Conservation (phyloP, 2,113 vertebrate species). For the Quiscalus mexicanus region DNA sequence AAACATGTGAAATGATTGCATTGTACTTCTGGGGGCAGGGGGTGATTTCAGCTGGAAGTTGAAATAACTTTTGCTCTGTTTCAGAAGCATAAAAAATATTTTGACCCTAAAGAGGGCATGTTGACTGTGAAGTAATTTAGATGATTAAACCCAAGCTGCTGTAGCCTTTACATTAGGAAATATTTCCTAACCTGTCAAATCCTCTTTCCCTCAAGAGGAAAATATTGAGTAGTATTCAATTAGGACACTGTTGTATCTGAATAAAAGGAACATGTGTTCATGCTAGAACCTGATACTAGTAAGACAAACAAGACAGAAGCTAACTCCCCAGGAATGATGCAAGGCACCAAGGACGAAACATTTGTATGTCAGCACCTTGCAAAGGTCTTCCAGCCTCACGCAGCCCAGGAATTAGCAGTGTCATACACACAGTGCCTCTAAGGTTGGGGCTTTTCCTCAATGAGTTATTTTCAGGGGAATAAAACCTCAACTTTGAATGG, state of each 20-base stretch:
- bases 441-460: constrained; percentile 45
- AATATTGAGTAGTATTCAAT: background rate
- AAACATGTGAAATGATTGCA: background rate
- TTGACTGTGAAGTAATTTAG: background rate
- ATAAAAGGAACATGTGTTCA: background rate
- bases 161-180: background rate
- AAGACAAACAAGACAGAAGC: background rate
- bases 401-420: constrained; percentile 37
- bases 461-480: constrained; percentile 12
- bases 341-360: background rate
- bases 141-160: background rate
- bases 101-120: background rate
- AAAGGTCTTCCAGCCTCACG: background rate
- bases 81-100: background rate
- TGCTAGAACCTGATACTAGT: background rate
- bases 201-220: background rate
- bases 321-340: background rate
- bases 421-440: background rate
- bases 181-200: background rate
- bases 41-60: background rate
- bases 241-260: background rate
- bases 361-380: background rate
- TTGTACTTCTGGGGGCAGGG: background rate
- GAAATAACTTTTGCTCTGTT: background rate
- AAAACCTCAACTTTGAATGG: background rate